Evolutionary conservation across 2,797 vertebrate genomes (phyloP).

Genomic region (Lacerta bilineata): DNA sequence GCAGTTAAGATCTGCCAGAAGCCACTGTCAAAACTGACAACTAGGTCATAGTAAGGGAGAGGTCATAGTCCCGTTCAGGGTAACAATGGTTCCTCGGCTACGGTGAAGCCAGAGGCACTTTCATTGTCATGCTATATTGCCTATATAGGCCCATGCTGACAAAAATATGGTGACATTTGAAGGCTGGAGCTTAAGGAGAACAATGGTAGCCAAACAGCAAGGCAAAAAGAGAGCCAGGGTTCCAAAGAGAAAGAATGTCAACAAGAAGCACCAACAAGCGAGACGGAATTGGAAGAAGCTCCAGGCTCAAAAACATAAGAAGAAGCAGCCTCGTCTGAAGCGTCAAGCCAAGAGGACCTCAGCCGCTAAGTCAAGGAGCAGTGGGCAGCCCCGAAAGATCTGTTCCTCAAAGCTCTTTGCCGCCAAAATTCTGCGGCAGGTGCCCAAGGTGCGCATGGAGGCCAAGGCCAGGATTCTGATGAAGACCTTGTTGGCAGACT

Average conservation of each 20-base stretch:
- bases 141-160: not conserved
- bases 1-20: not conserved
- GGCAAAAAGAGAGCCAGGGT: constrained; percentile 20
- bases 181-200: not conserved
- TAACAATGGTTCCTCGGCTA: constrained; percentile 10
- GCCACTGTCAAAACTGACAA: too few relatives aligned
- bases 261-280: not conserved
- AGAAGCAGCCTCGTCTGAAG: not conserved
- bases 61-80: not conserved
- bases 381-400: not conserved
- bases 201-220: constrained; percentile 24
- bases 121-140: constrained; percentile 1
- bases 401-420: constrained; percentile 8
- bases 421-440: constrained; percentile 14
- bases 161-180: not conserved
- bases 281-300: constrained; percentile 1
- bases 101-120: not conserved
- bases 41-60: not conserved
- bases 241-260: not conserved
- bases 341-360: not conserved
- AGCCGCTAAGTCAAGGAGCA: not conserved
- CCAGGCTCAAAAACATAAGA: constrained; percentile 6
- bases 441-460: not conserved
- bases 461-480: constrained; percentile 24
- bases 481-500: not conserved